Conservation (phyloP, 2,113 vertebrate genomes). For the Eclectus roratus region DNA sequence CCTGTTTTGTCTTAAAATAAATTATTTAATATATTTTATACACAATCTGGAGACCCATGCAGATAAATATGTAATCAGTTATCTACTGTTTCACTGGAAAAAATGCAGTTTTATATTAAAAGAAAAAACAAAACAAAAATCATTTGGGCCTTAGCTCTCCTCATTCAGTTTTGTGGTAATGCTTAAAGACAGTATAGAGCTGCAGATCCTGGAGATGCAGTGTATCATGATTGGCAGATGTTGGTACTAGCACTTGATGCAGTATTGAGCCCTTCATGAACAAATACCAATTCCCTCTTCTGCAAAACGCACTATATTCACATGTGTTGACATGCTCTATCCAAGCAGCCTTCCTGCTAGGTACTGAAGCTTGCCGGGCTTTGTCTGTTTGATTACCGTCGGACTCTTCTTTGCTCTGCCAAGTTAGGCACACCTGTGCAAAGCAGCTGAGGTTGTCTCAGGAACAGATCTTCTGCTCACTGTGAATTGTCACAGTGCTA, state of each 20-base stretch:
- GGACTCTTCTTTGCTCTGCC: neutral
- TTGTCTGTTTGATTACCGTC: neutral
- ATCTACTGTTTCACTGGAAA: neutral
- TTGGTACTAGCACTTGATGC: neutral
- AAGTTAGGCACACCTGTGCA: neutral
- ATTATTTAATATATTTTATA: neutral
- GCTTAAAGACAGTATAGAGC: neutral
- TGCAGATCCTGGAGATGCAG: neutral
- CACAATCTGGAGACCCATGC: neutral
- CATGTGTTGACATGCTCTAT: neutral
- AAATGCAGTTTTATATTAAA: neutral
- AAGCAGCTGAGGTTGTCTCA: neutral
- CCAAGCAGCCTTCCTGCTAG: accelerated
- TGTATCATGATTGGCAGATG: neutral
- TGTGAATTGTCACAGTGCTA: neutral
- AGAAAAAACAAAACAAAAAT: neutral
- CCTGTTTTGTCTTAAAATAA: neutral
- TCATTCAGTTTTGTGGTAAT: neutral
- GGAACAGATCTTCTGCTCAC: neutral
- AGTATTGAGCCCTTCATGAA: neutral
- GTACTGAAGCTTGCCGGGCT: neutral
- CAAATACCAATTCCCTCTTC: neutral
- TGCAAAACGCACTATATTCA: neutral
- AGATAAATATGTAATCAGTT: neutral
- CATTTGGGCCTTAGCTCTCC: neutral